Conservation (phyloP, 2,797 vertebrate species). For the Mastacembelus armatus region DNA sequence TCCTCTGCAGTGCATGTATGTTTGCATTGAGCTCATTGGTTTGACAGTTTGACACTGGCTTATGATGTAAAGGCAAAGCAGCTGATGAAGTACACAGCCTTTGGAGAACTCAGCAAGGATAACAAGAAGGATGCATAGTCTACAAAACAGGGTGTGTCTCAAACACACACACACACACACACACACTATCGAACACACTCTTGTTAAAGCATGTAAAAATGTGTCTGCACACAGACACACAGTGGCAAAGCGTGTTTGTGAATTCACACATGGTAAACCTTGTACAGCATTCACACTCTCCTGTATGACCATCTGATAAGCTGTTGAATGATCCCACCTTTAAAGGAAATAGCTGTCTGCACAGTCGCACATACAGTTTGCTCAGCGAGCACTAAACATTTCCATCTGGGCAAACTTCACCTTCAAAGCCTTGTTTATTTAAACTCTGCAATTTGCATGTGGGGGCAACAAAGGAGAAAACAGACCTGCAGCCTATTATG, state of each 20-base stretch:
- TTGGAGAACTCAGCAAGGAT: conserved; percentile 46
- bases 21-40: conserved; percentile 35
- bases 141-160: conserved; percentile 66
- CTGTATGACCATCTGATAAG: conserved; percentile 56
- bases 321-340: conserved; percentile 71
- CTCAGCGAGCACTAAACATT: conserved; percentile 67
- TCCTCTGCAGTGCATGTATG: conserved; percentile 24
- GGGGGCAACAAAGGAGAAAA: conserved; percentile 68
- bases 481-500: conserved; percentile 59
- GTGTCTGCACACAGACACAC: conserved; percentile 61
- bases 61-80: conserved; percentile 71
- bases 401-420: conserved; percentile 75
- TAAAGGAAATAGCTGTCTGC: conserved; percentile 71
- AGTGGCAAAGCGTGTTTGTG: conserved; percentile 48
- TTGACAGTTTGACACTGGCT: conserved; percentile 59
- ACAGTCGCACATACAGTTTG: conserved; percentile 53
- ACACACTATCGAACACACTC: conserved; percentile 42
- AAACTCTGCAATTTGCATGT: conserved; percentile 74
- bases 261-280: conserved; percentile 43
- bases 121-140: conserved; percentile 58
- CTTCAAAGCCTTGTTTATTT: conserved; percentile 81
- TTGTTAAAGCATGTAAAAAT: conserved; percentile 36
- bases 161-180: conserved; percentile 57
- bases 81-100: conserved; percentile 67
- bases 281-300: conserved; percentile 37